A percentile compares a stretch with the other conserved stretches of the same genome.
Evolutionary conservation across 2,888 invertebrate genomes (phyloP).

Genomic region (Amiota mariae): DNA sequence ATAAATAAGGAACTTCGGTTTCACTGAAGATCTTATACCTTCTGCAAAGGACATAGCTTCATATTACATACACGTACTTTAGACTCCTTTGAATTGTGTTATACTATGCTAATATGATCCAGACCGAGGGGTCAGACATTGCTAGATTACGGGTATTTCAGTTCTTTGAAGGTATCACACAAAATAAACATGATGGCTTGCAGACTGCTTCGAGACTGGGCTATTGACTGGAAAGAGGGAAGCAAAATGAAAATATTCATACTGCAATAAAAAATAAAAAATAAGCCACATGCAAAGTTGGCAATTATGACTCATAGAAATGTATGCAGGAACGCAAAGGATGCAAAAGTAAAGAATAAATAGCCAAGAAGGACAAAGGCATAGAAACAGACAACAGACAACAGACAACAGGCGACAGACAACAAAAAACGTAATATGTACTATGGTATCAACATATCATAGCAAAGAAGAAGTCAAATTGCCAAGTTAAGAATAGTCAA

Average conservation of each 20-base stretch:
- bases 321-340: background rate
- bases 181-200: too few relatives aligned
- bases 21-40: too few relatives aligned
- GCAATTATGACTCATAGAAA: constrained; percentile 54
- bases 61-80: too few relatives aligned
- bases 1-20: too few relatives aligned
- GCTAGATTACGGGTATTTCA: too few relatives aligned
- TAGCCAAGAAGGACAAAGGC: background rate
- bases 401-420: background rate
- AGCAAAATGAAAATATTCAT: constrained; percentile 1
- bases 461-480: constrained; percentile 35
- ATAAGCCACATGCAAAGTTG: constrained; percentile 44
- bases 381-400: background rate
- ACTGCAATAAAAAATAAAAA: background rate
- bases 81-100: too few relatives aligned
- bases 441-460: background rate
- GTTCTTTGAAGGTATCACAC: too few relatives aligned
- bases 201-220: too few relatives aligned
- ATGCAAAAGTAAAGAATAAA: background rate
- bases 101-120: too few relatives aligned
- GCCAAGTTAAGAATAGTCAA: constrained; percentile 28
- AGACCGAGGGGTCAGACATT: too few relatives aligned
- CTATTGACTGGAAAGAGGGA: background rate
- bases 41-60: too few relatives aligned
- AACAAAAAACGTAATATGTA: background rate